phyloP scores from a whole-genome alignment of 37 sponge, comb jelly and placozoan species.

The Tethya wilhelma region DNA sequence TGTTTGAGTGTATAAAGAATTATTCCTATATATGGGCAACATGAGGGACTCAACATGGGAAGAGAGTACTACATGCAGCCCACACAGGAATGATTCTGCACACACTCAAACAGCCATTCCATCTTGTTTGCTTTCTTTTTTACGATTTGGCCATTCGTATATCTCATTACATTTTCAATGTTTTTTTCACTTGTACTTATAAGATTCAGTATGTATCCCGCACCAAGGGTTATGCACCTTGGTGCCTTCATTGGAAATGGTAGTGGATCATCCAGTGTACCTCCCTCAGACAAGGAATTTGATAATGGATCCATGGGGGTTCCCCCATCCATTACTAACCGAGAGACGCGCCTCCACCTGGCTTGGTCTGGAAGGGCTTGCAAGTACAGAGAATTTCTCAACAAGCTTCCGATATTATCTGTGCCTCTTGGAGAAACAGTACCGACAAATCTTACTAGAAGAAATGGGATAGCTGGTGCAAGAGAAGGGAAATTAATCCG shows the following conservation, averaged over 20 bases:
- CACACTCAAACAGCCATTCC: no score
- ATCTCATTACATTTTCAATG: no score
- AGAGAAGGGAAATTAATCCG: background rate
- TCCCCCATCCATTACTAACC: conserved; percentile 11
- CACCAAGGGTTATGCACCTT: no score
- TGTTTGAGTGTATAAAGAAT: no score
- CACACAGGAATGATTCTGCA: no score
- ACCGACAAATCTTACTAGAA: conserved; percentile 15
- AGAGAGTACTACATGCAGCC: no score
- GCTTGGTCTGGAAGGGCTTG: background rate
- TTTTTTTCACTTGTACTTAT: no score
- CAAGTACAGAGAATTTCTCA: conserved; percentile 2
- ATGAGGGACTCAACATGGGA: no score
- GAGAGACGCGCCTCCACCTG: conserved; percentile 18
- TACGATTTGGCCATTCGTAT: no score
- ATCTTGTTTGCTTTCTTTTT: no score
- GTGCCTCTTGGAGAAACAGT: conserved; percentile 11
- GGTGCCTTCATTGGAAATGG: conserved; percentile 15
- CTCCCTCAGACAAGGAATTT: background rate
- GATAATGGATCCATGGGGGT: background rate
- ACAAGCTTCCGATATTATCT: conserved; percentile 4
- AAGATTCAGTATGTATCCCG: no score
- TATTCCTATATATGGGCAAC: no score
- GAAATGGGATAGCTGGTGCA: conserved; percentile 31
- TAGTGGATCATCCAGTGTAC: background rate